Evolutionary conservation across 1,140 invertebrate species (phyloP).

Genomic region (Meteorus sp.): DNA sequence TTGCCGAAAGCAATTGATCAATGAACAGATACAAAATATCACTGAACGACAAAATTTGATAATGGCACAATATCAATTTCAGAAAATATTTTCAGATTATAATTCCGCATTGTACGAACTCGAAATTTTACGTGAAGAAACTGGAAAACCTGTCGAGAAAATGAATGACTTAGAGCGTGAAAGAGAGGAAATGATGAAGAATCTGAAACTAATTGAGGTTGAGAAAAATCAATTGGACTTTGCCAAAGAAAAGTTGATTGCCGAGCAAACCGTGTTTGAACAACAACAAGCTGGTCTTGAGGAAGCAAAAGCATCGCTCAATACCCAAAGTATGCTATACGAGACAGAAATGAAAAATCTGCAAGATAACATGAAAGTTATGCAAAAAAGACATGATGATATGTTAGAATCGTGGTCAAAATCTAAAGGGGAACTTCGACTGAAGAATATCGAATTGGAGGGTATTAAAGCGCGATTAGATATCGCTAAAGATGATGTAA

Average conservation of each 20-base stretch:
- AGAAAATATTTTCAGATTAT: constrained; percentile 47
- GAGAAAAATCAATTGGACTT: constrained; percentile 26
- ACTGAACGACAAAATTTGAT: constrained; percentile 37
- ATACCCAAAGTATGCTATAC: constrained; percentile 40
- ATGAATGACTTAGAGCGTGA: constrained; percentile 27
- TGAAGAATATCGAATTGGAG: constrained; percentile 15
- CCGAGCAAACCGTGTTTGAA: constrained; percentile 24
- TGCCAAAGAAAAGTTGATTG: constrained; percentile 29
- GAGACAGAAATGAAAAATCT: constrained; percentile 35
- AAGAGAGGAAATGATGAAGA: constrained; percentile 20
- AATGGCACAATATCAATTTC: constrained; percentile 39
- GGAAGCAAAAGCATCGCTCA: constrained; percentile 40
- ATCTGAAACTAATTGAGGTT: constrained; percentile 16
- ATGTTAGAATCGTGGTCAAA: neutral
- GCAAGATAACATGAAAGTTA: constrained; percentile 30
- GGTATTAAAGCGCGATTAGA: neutral
- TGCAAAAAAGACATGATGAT: constrained; percentile 23
- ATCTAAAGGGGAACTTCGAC: neutral
- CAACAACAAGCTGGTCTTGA: constrained; percentile 34
- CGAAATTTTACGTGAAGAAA: constrained; percentile 38
- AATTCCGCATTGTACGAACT: constrained; percentile 38
- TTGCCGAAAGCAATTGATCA: constrained; percentile 30
- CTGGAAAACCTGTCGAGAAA: constrained; percentile 31
- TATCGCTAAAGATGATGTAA: constrained; percentile 1
- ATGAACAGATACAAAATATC: constrained; percentile 36